These are phyloP conservation scores for Aplocera efformata DNA, from an alignment of 2,888 invertebrate species.

Conservation along the genomic window DNA sequence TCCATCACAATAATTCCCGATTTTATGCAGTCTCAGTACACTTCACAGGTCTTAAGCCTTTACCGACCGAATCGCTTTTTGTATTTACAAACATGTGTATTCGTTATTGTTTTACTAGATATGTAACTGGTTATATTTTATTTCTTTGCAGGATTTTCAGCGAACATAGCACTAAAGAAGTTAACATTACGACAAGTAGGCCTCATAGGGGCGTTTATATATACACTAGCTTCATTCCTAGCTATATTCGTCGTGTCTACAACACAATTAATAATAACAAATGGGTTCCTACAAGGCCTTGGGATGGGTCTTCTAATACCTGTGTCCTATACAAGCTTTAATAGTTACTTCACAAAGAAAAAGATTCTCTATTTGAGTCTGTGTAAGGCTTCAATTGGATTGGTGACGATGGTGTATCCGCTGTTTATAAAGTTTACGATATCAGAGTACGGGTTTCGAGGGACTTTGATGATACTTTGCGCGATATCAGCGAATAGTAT, in stretches of 20 bases:
- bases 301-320: conserved; percentile 87
- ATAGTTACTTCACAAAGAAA: conserved; percentile 86
- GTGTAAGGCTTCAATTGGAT: conserved; percentile 85
- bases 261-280: conserved; percentile 82
- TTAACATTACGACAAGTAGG: conserved; percentile 84
- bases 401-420: conserved; percentile 85
- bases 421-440: conserved; percentile 82
- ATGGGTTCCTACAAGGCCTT: conserved; percentile 82
- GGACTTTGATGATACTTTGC: conserved; percentile 84
- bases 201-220: conserved; percentile 82
- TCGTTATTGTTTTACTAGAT: no score
- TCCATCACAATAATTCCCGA: no score
- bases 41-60: no score
- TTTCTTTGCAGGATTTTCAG: conserved; percentile 81
- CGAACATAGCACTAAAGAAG: conserved; percentile 83
- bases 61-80: no score
- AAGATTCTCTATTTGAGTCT: conserved; percentile 85
- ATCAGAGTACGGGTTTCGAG: conserved; percentile 84
- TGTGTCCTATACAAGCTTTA: conserved; percentile 86
- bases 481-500: conserved; percentile 84
- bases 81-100: no score
- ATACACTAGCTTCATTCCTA: conserved; percentile 81
- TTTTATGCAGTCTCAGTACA: no score
- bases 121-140: no score
- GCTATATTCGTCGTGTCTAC: conserved; percentile 83